Percentiles rank a stretch among this genome's conserved stretches.
phyloP scores from a whole-genome alignment of 2,888 invertebrate genomes.

The Cactoblastis cactorum region DNA sequence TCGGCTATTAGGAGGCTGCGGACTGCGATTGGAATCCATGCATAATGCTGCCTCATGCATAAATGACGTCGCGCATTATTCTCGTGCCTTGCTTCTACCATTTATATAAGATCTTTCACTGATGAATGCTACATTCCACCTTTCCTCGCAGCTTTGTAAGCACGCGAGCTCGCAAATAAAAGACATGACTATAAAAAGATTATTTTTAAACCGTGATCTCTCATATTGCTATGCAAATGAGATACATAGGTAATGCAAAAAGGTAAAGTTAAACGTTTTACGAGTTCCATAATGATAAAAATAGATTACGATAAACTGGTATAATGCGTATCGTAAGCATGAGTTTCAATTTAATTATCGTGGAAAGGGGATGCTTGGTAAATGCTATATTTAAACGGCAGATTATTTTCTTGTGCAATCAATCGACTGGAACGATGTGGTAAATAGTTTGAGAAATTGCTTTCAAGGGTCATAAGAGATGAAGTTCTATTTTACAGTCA shows the following conservation, averaged over 20 bases:
- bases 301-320: neutral
- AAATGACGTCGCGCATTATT: constrained; percentile 58
- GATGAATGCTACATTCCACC: constrained; percentile 35
- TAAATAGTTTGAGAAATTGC: neutral
- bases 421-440: neutral
- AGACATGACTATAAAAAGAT: neutral
- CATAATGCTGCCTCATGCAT: constrained; percentile 69
- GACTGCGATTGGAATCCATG: constrained; percentile 59
- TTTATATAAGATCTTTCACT: constrained; percentile 43
- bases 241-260: neutral
- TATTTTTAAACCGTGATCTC: constrained; percentile 3
- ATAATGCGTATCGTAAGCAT: neutral
- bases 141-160: constrained; percentile 13
- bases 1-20: constrained; percentile 49
- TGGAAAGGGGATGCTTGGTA: neutral
- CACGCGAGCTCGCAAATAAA: neutral
- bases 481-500: constrained; percentile 20
- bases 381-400: constrained; percentile 1
- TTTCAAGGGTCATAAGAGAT: constrained; percentile 23
- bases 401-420: neutral
- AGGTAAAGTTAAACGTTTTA: neutral
- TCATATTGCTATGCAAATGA: neutral
- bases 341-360: neutral
- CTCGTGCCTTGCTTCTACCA: constrained; percentile 47
- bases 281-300: neutral